Evolutionary conservation across 2,113 vertebrate genomes (phyloP), one percentile per base, ranked within the genome.

Genomic region (Lampris incognitus): DNA sequence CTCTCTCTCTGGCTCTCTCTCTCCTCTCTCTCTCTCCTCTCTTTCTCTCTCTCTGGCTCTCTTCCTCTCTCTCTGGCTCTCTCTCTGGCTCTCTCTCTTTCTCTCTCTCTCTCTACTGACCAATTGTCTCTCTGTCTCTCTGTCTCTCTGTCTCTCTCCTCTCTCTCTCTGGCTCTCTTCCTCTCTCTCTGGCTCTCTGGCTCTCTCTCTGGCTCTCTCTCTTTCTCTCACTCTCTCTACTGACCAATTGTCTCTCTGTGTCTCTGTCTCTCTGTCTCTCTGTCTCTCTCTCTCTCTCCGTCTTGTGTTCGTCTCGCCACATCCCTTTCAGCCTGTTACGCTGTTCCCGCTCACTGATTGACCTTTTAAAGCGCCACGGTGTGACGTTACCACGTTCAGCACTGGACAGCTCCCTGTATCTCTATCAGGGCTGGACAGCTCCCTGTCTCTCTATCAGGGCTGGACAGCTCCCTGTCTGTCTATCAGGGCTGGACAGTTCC

Each of bases 301-400:
- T 66, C 46, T 55, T 85, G 75, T 83, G 24, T 36, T 5, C 24
- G 3, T 38, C 24, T 6, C 56, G 3, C 24, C 38, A 24, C 24
- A 24, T 58, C 78, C 4, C 13, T 6, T 24, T 2, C 6, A 9
- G 9, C 61, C 46, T 67, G 66, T 83, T 79, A 64, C 73, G 56
- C 69, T 58, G 72, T 87, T 85, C 83, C 72, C 56, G 73, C 78
- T 78, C 76, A 61, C 75, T 41, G 1, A 10, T 64, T 81, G 85
- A 92, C 88, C 86, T 86, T 79, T 82, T 79, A 90, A 72, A 75
- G 78, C 78, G 58, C 66, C 2, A 4, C 2, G 51, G 66, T 61
- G 55, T 55, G 60, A 60, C 62, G 63, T 77, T 83, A 63, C 80
- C 61, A 54, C 73, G 87, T 91, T 92, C 91, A 88, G 91, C 84